A percentile compares a stretch with the other conserved stretches of the same genome.
These are phyloP conservation scores for Arctia plantaginis DNA, from an alignment of 2,888 invertebrate genomes.

Conservation along the genomic window DNA sequence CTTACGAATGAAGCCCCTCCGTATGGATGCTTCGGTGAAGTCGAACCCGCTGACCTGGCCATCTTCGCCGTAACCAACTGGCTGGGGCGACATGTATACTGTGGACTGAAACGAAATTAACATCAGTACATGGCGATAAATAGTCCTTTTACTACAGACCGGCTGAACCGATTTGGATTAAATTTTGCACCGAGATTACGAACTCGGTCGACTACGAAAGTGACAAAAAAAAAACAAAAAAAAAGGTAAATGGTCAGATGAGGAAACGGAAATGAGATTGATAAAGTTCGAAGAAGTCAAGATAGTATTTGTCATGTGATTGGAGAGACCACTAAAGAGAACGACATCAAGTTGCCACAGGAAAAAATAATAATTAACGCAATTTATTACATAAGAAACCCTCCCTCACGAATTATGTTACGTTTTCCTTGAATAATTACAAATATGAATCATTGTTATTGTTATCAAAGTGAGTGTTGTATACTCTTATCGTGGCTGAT, in stretches of 20 bases:
- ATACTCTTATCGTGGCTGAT: background rate
- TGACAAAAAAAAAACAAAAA: no score
- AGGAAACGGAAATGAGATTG: background rate
- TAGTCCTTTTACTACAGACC: no score
- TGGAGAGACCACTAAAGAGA: background rate
- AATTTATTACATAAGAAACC: background rate
- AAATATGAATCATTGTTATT: background rate
- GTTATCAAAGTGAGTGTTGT: background rate
- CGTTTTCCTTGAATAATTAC: background rate
- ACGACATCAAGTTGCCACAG: background rate
- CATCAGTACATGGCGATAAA: background rate
- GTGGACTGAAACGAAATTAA: constrained; percentile 56
- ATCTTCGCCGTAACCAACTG: constrained; percentile 85
- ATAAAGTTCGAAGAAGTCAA: background rate
- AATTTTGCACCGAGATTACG: no score
- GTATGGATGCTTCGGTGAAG: constrained; percentile 90
- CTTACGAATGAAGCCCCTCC: constrained; percentile 91
- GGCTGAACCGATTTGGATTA: no score
- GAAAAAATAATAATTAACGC: background rate
- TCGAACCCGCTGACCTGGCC: constrained; percentile 89
- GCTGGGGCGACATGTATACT: constrained; percentile 67
- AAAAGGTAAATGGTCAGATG: background rate
- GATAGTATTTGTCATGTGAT: background rate
- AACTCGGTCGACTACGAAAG: no score
- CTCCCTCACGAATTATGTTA: background rate